Percentiles rank a stretch among this genome's conserved stretches.
Conservation (phyloP, 2,888 invertebrate species). For the Subacronicta megacephala region DNA sequence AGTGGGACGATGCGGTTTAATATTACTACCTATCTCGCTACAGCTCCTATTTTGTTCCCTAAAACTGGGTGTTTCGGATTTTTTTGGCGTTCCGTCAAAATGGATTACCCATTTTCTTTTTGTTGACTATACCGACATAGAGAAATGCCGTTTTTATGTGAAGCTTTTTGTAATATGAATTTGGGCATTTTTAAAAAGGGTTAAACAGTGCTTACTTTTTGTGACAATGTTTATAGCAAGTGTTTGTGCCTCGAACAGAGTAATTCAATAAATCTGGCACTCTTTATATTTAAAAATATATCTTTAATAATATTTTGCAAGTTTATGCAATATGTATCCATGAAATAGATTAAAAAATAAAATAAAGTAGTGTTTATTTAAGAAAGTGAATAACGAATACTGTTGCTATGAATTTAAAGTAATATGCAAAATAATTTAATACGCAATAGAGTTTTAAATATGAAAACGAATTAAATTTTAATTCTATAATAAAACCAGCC, state of each 20-base stretch:
- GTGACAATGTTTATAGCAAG: slow-evolving; percentile 25
- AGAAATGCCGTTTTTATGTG: slow-evolving; percentile 60
- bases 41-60: slow-evolving; percentile 44
- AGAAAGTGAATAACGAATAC: no score
- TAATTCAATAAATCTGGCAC: slow-evolving; percentile 21
- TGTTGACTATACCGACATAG: slow-evolving; percentile 60
- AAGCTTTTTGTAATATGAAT: slow-evolving; percentile 56
- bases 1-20: no score
- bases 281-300: slow-evolving; percentile 6
- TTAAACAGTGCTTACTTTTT: slow-evolving; percentile 3
- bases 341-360: no score
- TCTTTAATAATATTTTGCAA: no score
- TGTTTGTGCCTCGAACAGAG: background rate
- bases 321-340: no score
- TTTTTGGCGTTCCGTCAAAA: slow-evolving; percentile 69
- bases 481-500: no score
- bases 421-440: no score
- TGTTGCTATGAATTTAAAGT: no score
- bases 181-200: slow-evolving; percentile 41
- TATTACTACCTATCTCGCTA: slow-evolving; percentile 40
- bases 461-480: no score
- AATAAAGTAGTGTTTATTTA: no score
- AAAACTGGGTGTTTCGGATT: slow-evolving; percentile 51
- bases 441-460: no score
- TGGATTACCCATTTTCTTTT: slow-evolving; percentile 72